These are phyloP conservation scores for Dipodomys stephensi DNA, from an alignment of 2,113 vertebrate species.

Conservation along the genomic window DNA sequence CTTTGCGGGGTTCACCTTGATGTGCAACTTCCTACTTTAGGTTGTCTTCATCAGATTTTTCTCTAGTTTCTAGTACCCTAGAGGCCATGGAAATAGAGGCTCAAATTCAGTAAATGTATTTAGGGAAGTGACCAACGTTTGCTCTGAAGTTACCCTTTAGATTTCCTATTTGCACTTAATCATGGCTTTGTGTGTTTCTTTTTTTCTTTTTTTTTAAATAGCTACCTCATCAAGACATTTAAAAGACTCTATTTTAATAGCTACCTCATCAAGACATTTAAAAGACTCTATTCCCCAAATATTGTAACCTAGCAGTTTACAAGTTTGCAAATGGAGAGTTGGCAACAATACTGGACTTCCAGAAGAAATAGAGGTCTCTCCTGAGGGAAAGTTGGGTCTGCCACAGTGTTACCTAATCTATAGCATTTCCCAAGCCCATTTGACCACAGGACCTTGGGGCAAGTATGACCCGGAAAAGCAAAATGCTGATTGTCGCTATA, in stretches of 20 bases:
- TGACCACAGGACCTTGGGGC: neutral
- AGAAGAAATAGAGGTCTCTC: neutral
- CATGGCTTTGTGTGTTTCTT: neutral
- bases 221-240: neutral
- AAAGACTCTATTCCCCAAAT: slow-evolving; percentile 28
- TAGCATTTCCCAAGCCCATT: neutral
- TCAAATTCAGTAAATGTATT: neutral
- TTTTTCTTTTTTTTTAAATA: neutral
- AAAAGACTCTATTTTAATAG: slow-evolving; percentile 19
- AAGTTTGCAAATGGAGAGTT: neutral
- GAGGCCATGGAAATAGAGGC: neutral
- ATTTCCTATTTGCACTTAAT: neutral
- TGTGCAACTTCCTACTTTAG: neutral
- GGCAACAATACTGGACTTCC: neutral
- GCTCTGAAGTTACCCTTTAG: neutral
- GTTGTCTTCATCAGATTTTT: neutral
- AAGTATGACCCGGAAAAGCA: neutral
- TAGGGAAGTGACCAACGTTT: neutral
- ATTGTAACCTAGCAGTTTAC: neutral
- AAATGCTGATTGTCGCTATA: neutral
- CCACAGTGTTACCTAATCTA: neutral
- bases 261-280: neutral
- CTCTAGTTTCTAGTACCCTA: neutral
- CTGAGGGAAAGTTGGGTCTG: neutral
- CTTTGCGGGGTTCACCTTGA: neutral